Percentiles rank a stretch among this genome's conserved stretches.
These are phyloP conservation scores for Cheilinus undulatus DNA, from an alignment of 2,113 vertebrate species.

Conservation along the genomic window DNA sequence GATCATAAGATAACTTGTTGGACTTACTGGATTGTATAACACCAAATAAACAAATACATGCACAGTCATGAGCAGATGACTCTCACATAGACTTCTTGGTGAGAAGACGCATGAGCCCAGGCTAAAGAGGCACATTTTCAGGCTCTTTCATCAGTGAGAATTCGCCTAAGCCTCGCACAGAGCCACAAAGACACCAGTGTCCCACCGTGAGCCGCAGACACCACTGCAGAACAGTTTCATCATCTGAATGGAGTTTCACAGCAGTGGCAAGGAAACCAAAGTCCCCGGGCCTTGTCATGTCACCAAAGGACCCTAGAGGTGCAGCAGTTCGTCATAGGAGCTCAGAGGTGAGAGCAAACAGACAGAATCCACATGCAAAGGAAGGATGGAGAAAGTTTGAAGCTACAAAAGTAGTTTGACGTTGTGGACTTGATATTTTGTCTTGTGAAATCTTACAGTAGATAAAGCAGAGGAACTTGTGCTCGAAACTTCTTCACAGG, in stretches of 20 bases:
- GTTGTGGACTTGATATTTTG: slow-evolving; percentile 23
- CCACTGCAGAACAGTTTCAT: slow-evolving; percentile 75
- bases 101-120: slow-evolving; percentile 47
- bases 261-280: slow-evolving; percentile 70
- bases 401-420: slow-evolving; percentile 20
- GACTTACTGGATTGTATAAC: slow-evolving; percentile 18
- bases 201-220: slow-evolving; percentile 73
- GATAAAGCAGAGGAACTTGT: slow-evolving; percentile 16
- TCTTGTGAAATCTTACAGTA: not conserved
- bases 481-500: slow-evolving; percentile 29
- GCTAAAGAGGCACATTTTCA: slow-evolving; percentile 74
- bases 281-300: slow-evolving; percentile 56
- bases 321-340: slow-evolving; percentile 48
- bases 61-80: slow-evolving; percentile 25
- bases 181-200: slow-evolving; percentile 71
- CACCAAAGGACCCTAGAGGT: slow-evolving; percentile 64
- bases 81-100: slow-evolving; percentile 55
- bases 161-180: slow-evolving; percentile 52
- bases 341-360: slow-evolving; percentile 58
- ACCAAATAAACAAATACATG: slow-evolving; percentile 24
- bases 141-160: slow-evolving; percentile 77
- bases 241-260: slow-evolving; percentile 79
- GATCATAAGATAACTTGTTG: not conserved
- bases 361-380: slow-evolving; percentile 56
- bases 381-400: slow-evolving; percentile 39